Percentiles rank a stretch among this genome's conserved stretches.
phyloP scores from a whole-genome alignment of 2,797 vertebrate genomes.

The Tadarida brasiliensis region DNA sequence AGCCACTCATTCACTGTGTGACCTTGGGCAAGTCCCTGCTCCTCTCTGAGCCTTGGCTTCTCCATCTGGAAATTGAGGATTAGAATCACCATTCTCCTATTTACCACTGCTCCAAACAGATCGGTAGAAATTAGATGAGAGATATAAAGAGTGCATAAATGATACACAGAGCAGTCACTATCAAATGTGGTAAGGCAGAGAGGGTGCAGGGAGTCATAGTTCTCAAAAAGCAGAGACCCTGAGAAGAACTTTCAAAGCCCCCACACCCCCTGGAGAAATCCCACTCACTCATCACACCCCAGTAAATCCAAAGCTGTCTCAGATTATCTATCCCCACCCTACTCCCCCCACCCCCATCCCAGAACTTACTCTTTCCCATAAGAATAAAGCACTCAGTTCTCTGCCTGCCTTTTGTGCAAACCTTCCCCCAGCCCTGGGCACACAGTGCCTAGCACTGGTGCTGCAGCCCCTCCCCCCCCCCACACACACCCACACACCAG shows the following conservation, averaged over 20 bases:
- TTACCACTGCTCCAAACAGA: not conserved
- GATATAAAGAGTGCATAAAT: not conserved
- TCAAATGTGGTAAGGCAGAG: not conserved
- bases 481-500: too few species aligned
- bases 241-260: conserved; percentile 4
- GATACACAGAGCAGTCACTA: not conserved
- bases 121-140: not conserved
- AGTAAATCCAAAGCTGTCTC: not conserved
- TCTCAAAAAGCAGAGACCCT: conserved; percentile 27
- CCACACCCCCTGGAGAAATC: not conserved
- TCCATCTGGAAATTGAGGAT: conserved; percentile 5
- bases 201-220: not conserved
- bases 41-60: conserved; percentile 65
- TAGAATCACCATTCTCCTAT: not conserved
- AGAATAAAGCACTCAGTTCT: conserved; percentile 34
- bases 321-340: not conserved
- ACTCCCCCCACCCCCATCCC: not conserved
- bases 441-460: not conserved
- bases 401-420: conserved; percentile 44
- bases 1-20: conserved; percentile 48
- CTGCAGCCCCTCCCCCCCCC: not conserved
- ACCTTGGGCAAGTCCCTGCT: conserved; percentile 75
- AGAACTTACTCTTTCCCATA: not conserved
- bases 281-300: not conserved
- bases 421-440: not conserved